phyloP scores from a whole-genome alignment of 1,140 invertebrate genomes.

The Drosophila mojavensis region DNA sequence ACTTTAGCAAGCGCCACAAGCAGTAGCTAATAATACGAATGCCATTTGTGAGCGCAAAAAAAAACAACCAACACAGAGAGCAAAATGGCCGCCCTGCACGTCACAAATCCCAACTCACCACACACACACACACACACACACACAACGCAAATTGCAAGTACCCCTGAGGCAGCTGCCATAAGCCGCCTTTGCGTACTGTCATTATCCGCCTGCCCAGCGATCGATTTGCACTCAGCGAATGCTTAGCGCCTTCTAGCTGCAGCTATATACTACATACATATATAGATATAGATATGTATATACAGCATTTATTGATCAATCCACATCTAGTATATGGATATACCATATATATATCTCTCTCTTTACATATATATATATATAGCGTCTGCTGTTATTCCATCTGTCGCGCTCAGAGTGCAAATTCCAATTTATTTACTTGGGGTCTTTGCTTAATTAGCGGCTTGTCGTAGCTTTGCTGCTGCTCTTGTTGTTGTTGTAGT shows the following conservation, averaged over 20 bases:
- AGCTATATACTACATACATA: background rate
- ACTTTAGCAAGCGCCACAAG: constrained; percentile 25
- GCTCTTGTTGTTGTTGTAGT: constrained; percentile 39
- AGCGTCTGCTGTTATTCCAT: constrained; percentile 29
- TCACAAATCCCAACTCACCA: background rate
- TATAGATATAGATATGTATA: too few species aligned
- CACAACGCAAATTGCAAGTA: too few species aligned
- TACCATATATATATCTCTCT: background rate
- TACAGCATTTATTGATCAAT: background rate
- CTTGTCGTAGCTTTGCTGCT: constrained; percentile 43
- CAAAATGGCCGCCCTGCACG: background rate
- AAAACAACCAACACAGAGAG: background rate
- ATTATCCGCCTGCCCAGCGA: background rate
- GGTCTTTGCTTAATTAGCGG: constrained; percentile 72
- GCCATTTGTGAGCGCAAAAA: constrained; percentile 8
- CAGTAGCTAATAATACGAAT: constrained; percentile 20
- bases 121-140: background rate
- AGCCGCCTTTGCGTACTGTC: background rate
- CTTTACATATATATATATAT: background rate
- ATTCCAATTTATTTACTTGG: constrained; percentile 75
- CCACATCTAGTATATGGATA: background rate
- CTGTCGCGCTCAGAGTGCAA: constrained; percentile 50
- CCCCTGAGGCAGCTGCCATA: background rate
- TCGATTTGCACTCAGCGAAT: constrained; percentile 5
- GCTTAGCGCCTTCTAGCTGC: background rate